Evolutionary conservation across 2,113 vertebrate species (phyloP).

Genomic region (Nibea coibor): DNA sequence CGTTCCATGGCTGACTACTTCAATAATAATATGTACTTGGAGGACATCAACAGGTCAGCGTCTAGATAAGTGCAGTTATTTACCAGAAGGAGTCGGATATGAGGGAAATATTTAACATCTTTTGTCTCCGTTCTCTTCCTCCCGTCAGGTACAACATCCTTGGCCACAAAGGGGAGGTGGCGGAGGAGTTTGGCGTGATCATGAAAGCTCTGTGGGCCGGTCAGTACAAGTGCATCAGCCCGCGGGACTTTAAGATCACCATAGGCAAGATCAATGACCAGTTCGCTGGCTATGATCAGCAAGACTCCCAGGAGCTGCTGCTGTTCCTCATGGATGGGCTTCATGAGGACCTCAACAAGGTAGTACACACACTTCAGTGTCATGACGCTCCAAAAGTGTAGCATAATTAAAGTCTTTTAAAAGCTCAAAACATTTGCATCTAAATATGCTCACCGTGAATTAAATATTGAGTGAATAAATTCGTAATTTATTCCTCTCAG

Average conservation of each 20-base stretch:
- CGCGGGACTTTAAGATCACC: constrained; percentile 96
- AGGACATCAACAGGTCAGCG: constrained; percentile 96
- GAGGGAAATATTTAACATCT: neutral
- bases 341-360: constrained; percentile 98
- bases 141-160: constrained; percentile 90
- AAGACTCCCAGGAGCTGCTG: constrained; percentile 97
- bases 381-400: neutral
- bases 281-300: constrained; percentile 94
- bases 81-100: neutral
- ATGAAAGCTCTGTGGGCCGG: constrained; percentile 98
- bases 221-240: constrained; percentile 94
- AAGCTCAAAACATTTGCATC: constrained; percentile 1
- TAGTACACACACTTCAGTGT: constrained; percentile 69
- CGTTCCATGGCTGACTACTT: constrained; percentile 94
- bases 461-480: constrained; percentile 21
- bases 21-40: constrained; percentile 91
- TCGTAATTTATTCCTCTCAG: constrained; percentile 25
- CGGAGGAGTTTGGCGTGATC: constrained; percentile 97
- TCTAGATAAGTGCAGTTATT: neutral
- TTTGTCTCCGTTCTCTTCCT: neutral
- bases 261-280: constrained; percentile 98
- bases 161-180: constrained; percentile 97
- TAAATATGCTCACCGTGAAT: neutral
- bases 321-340: constrained; percentile 98
- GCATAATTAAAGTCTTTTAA: constrained; percentile 1